phyloP scores from a whole-genome alignment of 2,888 invertebrate genomes.

The Scaptomyza caliginosa region DNA sequence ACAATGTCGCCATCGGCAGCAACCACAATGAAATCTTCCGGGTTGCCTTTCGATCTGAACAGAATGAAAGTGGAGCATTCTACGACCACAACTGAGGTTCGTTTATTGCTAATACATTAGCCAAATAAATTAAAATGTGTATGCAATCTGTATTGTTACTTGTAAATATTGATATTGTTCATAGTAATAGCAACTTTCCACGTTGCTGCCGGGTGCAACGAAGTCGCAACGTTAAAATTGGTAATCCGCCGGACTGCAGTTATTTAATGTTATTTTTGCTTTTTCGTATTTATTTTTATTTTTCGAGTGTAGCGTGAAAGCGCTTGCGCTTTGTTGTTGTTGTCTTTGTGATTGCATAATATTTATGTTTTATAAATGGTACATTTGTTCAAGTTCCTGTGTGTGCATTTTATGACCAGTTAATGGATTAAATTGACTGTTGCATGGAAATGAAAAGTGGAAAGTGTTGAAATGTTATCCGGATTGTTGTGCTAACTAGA shows the following conservation, averaged over 20 bases:
- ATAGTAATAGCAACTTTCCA: slow-evolving; percentile 54
- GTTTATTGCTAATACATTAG: slow-evolving; percentile 36
- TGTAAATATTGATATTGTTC: slow-evolving; percentile 20
- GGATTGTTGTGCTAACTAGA: neutral
- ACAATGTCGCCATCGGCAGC: slow-evolving; percentile 6
- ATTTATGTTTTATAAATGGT: slow-evolving; percentile 52
- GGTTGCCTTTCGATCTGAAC: slow-evolving; percentile 23
- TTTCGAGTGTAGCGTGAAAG: slow-evolving; percentile 73
- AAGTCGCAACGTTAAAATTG: slow-evolving; percentile 5
- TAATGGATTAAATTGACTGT: slow-evolving; percentile 14
- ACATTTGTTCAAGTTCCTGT: slow-evolving; percentile 23
- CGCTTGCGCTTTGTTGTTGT: slow-evolving; percentile 26
- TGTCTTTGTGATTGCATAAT: slow-evolving; percentile 52
- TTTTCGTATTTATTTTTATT: slow-evolving; percentile 50
- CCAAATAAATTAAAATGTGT: slow-evolving; percentile 10
- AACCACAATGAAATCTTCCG: slow-evolving; percentile 50
- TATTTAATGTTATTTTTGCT: slow-evolving; percentile 4
- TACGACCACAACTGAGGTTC: slow-evolving; percentile 56
- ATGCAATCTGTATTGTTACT: slow-evolving; percentile 24
- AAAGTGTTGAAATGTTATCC: neutral
- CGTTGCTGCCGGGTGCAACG: slow-evolving; percentile 35
- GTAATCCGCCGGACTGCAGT: slow-evolving; percentile 59
- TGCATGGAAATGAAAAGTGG: neutral
- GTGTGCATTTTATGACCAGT: slow-evolving; percentile 8
- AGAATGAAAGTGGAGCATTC: slow-evolving; percentile 40